Base-by-base conservation (phyloP, 64 coral and sea anemone genomes). In the Catalaphyllia jardinei region DNA sequence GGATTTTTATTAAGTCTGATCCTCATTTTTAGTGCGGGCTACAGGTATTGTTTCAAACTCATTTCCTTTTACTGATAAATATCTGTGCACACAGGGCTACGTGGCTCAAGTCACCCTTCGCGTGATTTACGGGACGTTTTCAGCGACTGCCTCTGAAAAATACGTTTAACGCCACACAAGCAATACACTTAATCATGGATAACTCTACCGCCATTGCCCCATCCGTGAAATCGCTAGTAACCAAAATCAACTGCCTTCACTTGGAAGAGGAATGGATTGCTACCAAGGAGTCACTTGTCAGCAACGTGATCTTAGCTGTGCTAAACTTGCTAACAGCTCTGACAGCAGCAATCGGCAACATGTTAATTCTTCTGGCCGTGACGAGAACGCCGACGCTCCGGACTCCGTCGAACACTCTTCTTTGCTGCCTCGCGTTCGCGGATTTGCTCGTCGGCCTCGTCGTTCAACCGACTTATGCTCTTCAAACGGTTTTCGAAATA, bases 351-450 rank as follows among this genome's bases (percentile, higher is more conserved):
- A 38, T 62, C 1, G 88, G 87, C 10, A 93, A 93, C 52, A 75
- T 33, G 25, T 54, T 93, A 2, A 85, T 93, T 57, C 78, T 88
- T 8, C 18, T 75, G 42, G 92, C 88, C 42, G 82, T 93, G 4
- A 65, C 22, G 67, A 93, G 63, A 60, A 93, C 92, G 14, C 87
- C 57, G 31, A 7, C 72, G 3, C 78, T 93, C 15, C 92, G 88
- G 18, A 84, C 60, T 22, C 79, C 92, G 11, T 93, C 92, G 11
- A 93, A 93, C 77, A 89, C 92, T 13, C 92, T 93, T 67, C 87
- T 93, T 1, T 93, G 87, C 28, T 89, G 92, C 20, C 92, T 93
- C 11, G 87, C 92, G 7, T 60, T 89, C 61, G 52, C 92, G 38
- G 92, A 93, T 65, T 93, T 93, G 31, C 27, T 93, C 4, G 82